phyloP scores from a whole-genome alignment of 2,113 vertebrate genomes.

The Neotragus pygmaeus region DNA sequence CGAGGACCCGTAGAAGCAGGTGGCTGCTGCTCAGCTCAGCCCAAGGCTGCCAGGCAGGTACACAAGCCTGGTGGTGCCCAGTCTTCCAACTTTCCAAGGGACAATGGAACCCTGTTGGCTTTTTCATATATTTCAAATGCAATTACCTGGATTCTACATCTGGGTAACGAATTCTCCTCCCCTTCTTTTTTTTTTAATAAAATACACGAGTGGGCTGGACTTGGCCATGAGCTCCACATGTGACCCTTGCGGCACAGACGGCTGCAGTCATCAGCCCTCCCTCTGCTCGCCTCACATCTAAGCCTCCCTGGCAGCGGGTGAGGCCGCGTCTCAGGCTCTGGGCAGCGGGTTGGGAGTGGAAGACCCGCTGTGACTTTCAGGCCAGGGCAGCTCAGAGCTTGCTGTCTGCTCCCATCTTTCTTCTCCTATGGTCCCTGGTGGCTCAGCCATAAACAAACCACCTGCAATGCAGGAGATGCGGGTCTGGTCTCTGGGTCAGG shows the following conservation, averaged over 20 bases:
- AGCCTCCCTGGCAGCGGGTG: not conserved
- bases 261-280: not conserved
- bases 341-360: not conserved
- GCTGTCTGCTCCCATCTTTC: not conserved
- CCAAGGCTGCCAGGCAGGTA: not conserved
- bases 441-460: not conserved
- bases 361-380: not conserved
- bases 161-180: not conserved
- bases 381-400: not conserved
- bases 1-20: not conserved
- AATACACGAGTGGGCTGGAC: not conserved
- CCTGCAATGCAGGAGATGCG: not conserved
- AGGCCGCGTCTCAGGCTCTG: not conserved
- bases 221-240: not conserved
- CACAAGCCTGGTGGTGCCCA: not conserved
- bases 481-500: not conserved
- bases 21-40: not conserved
- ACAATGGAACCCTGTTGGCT: not conserved
- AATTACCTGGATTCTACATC: not conserved
- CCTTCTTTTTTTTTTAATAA: not conserved
- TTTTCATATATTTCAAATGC: not conserved
- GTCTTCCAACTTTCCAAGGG: not conserved
- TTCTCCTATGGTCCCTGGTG: not conserved
- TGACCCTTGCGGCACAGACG: not conserved
- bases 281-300: rapidly evolving